These are phyloP conservation scores for Pteropus alecto DNA, from an alignment of 2,113 vertebrate genomes.

Conservation along the genomic window DNA sequence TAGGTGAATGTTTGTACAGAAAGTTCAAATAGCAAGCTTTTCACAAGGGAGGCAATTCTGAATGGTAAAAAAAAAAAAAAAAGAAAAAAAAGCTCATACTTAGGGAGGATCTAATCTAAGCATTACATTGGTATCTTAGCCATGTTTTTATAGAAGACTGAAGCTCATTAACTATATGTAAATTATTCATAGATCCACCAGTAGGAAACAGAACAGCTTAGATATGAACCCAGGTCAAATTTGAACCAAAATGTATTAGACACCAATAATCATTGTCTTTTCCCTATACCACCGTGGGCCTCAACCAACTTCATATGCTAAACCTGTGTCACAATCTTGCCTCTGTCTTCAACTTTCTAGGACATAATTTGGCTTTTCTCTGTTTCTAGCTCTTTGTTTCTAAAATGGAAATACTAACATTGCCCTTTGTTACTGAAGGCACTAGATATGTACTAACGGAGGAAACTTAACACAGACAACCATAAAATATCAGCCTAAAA, in stretches of 20 bases:
- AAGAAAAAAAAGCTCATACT: not conserved
- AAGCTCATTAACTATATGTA: not conserved
- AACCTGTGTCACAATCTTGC: not conserved
- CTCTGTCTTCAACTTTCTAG: not conserved
- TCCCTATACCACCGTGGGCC: not conserved
- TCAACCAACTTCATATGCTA: not conserved
- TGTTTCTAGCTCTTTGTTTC: conserved; percentile 20
- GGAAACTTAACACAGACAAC: not conserved
- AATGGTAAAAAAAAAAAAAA: not conserved
- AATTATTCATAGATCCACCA: not conserved
- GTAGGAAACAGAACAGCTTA: not conserved
- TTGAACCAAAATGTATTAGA: not conserved
- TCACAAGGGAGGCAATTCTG: not conserved
- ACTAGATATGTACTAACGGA: not conserved
- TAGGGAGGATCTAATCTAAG: not conserved
- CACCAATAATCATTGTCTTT: not conserved
- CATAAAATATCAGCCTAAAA: not conserved
- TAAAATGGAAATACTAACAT: not conserved
- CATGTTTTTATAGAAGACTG: not conserved
- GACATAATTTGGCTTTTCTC: not conserved
- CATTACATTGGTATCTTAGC: not conserved
- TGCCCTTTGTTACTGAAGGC: not conserved
- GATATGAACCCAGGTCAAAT: not conserved
- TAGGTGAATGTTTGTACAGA: not conserved
- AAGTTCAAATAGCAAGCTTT: conserved; percentile 50